phyloP scores from a whole-genome alignment of 1,140 invertebrate genomes.

The Neelides sp. region DNA sequence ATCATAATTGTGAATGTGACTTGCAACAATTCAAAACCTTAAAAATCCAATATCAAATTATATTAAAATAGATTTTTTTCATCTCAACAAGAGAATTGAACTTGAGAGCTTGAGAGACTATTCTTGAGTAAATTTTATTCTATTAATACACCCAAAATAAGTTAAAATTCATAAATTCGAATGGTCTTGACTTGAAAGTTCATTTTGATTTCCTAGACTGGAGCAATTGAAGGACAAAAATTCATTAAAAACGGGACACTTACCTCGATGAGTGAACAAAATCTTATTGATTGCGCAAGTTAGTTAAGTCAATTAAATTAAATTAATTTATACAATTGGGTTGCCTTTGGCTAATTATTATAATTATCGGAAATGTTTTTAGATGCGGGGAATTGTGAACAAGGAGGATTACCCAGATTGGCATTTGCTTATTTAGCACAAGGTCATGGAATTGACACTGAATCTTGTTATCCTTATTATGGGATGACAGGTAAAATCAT shows the following conservation, averaged over 20 bases:
- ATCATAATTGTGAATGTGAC: too few species aligned
- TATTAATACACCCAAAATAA: too few species aligned
- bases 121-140: too few species aligned
- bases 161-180: too few species aligned
- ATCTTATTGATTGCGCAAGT: slow-evolving; percentile 89
- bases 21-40: too few species aligned
- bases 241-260: slow-evolving; percentile 69
- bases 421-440: slow-evolving; percentile 82
- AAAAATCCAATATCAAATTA: too few species aligned
- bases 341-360: background rate
- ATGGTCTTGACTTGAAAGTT: background rate
- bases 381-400: slow-evolving; percentile 77
- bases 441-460: slow-evolving; percentile 81
- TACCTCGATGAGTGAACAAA: slow-evolving; percentile 92
- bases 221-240: slow-evolving; percentile 87
- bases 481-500: slow-evolving; percentile 46
- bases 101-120: too few species aligned
- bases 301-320: too few species aligned
- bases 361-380: background rate
- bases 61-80: too few species aligned
- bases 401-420: slow-evolving; percentile 85
- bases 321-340: too few species aligned
- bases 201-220: slow-evolving; percentile 46
- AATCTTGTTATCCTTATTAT: slow-evolving; percentile 74
- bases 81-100: too few species aligned